Conservation (phyloP, 2,113 vertebrate genomes). For the Rhagologus leucostigma region DNA sequence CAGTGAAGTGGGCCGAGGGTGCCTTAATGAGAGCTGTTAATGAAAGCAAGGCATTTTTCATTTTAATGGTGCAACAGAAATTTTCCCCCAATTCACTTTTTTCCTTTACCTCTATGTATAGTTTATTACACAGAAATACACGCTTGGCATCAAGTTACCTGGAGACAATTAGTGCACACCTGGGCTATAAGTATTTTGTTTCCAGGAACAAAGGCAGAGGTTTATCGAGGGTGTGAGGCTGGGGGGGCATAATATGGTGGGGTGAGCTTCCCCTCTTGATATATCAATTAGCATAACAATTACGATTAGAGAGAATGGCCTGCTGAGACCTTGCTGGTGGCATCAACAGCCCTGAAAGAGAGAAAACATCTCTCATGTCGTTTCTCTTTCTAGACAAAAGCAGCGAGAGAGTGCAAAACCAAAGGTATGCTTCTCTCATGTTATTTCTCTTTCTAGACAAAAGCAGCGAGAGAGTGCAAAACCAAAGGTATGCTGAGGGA, state of each 20-base stretch:
- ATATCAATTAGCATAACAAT: background rate
- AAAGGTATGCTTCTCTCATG: background rate
- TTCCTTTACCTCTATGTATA: background rate
- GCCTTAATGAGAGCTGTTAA: background rate
- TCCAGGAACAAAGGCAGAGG: background rate
- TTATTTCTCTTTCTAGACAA: background rate
- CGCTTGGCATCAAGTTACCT: background rate
- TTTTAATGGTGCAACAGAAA: background rate
- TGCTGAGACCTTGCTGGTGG: background rate
- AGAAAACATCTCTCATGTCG: background rate
- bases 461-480: background rate
- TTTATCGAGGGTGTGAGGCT: background rate
- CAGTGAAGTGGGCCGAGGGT: background rate
- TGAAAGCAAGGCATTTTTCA: background rate
- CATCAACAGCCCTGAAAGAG: background rate
- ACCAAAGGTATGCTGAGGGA: background rate
- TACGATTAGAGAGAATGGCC: background rate
- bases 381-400: background rate
- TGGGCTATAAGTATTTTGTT: background rate
- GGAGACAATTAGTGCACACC: background rate
- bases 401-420: background rate
- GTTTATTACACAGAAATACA: background rate
- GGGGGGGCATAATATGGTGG: background rate
- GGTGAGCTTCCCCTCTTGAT: background rate
- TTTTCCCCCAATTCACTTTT: background rate